A percentile compares a stretch with the other conserved stretches of the same genome.
Conservation (phyloP, 1,140 invertebrate genomes). For the Arctopsyche grandis region DNA sequence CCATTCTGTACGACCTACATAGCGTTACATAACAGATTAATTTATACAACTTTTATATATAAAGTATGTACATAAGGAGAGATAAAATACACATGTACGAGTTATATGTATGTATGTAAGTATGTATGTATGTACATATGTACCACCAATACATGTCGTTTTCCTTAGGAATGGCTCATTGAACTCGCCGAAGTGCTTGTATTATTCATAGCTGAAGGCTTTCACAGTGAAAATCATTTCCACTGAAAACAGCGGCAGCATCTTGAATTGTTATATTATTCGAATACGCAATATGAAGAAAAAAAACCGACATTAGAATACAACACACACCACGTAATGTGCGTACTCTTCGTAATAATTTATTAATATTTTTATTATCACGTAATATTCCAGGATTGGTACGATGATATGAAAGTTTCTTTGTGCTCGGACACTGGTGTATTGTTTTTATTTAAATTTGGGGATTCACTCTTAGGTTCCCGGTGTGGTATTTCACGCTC, state of each 20-base stretch:
- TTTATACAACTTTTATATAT: too few relatives aligned
- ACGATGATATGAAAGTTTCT: too few relatives aligned
- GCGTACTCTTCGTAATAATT: neutral
- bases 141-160: neutral
- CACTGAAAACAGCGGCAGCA: neutral
- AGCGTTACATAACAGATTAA: too few relatives aligned
- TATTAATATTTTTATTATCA: neutral
- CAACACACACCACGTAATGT: neutral
- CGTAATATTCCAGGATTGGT: too few relatives aligned
- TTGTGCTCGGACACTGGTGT: too few relatives aligned
- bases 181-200: conserved; percentile 11
- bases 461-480: neutral
- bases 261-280: neutral
- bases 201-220: conserved; percentile 16
- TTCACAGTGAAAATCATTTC: neutral
- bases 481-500: neutral
- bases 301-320: neutral
- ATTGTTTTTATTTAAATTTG: too few relatives aligned
- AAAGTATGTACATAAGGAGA: too few relatives aligned
- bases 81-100: too few relatives aligned
- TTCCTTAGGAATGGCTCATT: conserved; percentile 15
- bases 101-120: too few relatives aligned
- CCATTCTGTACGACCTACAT: too few relatives aligned
- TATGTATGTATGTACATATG: too few relatives aligned
- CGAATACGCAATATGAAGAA: neutral